Evolutionary conservation across 2,113 vertebrate species (phyloP).

Genomic region (Ancistrus triradiatus): DNA sequence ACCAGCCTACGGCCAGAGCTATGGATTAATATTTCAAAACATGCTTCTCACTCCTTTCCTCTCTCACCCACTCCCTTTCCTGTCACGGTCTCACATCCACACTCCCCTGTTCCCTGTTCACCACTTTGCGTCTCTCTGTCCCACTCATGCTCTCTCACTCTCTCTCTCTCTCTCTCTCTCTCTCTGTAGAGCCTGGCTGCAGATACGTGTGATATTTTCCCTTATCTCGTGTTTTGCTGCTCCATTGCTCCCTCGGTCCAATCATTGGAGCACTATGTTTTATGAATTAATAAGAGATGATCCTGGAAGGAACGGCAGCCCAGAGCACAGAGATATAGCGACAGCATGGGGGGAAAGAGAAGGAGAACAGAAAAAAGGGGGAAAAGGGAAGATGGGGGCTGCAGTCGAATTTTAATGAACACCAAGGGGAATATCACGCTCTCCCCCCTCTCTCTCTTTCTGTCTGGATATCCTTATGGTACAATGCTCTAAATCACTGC

Average conservation of each 20-base stretch:
- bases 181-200: conserved; percentile 43
- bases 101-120: conserved; percentile 59
- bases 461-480: conserved; percentile 66
- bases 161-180: conserved; percentile 17
- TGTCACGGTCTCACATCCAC: conserved; percentile 51
- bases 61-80: conserved; percentile 2
- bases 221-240: conserved; percentile 71
- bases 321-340: conserved; percentile 59
- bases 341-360: conserved; percentile 36
- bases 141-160: conserved; percentile 22
- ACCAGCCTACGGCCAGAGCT: conserved; percentile 71
- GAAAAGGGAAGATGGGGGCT: conserved; percentile 48
- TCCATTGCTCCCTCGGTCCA: conserved; percentile 71
- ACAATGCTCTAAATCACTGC: conserved; percentile 72
- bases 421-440: conserved; percentile 72
- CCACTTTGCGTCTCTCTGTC: conserved; percentile 51
- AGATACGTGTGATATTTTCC: conserved; percentile 67
- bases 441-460: conserved; percentile 36
- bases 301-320: conserved; percentile 64
- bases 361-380: conserved; percentile 40
- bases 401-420: conserved; percentile 79
- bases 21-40: conserved; percentile 71
- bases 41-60: conserved; percentile 56
- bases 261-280: conserved; percentile 70
- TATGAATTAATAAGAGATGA: conserved; percentile 84